Conservation (phyloP, 2,113 vertebrate species). For the Paramormyrops kingsleyae region DNA sequence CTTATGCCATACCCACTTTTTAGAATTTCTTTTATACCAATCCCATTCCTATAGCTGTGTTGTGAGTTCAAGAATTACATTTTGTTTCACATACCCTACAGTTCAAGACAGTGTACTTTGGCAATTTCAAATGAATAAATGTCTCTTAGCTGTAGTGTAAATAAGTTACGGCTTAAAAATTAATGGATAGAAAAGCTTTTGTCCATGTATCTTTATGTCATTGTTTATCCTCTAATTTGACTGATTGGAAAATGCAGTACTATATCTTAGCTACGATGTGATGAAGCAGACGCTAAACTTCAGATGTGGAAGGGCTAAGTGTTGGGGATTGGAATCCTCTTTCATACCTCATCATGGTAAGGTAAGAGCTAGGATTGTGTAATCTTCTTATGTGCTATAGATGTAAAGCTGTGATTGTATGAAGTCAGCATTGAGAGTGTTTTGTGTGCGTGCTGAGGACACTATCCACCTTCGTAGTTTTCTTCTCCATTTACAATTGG, state of each 20-base stretch:
- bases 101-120: not conserved
- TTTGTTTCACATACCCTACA: not conserved
- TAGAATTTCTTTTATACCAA: not conserved
- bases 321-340: not conserved
- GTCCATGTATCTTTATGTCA: constrained; percentile 29
- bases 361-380: not conserved
- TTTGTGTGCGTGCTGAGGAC: not conserved
- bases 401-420: not conserved
- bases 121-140: not conserved
- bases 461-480: not conserved
- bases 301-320: not conserved
- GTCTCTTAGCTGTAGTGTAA: not conserved
- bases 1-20: not conserved
- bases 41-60: not conserved
- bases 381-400: not conserved
- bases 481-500: not conserved
- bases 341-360: constrained; percentile 11
- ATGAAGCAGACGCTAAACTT: not conserved
- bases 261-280: not conserved
- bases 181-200: not conserved
- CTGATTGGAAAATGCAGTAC: not conserved
- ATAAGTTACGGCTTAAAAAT: not conserved
- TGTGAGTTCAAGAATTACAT: not conserved
- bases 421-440: not conserved
- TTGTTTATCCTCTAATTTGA: constrained; percentile 49